A percentile compares a stretch with the other conserved stretches of the same genome.
These are phyloP conservation scores for Ceratitis capitata DNA, from an alignment of 1,140 invertebrate species.

Conservation along the genomic window DNA sequence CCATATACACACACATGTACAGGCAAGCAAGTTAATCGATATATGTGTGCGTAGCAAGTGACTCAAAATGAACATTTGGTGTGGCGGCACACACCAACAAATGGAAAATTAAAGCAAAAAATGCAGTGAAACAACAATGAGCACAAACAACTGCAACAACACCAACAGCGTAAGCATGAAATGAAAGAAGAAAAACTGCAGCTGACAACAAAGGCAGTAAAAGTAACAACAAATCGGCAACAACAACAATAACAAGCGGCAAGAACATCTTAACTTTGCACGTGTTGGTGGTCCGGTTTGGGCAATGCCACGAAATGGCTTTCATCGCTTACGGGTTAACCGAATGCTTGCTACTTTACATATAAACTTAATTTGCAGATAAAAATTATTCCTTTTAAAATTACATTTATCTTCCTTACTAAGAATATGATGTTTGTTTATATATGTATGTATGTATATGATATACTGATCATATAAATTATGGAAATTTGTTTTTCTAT, in stretches of 20 bases:
- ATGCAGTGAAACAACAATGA: background rate
- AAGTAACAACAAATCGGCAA: background rate
- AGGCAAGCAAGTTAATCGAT: background rate
- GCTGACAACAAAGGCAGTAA: background rate
- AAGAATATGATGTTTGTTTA: background rate
- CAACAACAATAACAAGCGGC: background rate
- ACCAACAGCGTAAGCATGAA: background rate
- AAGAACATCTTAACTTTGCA: background rate
- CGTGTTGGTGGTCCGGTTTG: background rate
- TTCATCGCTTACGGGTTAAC: background rate
- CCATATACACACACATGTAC: background rate
- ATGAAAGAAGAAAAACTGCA: background rate
- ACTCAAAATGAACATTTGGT: constrained; percentile 33
- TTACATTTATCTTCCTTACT: too few species aligned
- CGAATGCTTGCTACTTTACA: background rate
- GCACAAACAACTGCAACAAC: background rate
- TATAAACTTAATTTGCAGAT: background rate
- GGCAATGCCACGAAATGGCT: background rate
- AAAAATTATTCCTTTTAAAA: background rate
- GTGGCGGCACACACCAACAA: background rate
- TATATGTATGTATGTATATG: background rate
- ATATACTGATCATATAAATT: too few species aligned
- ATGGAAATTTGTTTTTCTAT: too few species aligned
- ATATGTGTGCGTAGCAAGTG: background rate
- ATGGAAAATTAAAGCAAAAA: constrained; percentile 5